A percentile compares a stretch with the other conserved stretches of the same genome.
Evolutionary conservation across 2,888 invertebrate species (phyloP).

Genomic region (Thymelicus acteon): DNA sequence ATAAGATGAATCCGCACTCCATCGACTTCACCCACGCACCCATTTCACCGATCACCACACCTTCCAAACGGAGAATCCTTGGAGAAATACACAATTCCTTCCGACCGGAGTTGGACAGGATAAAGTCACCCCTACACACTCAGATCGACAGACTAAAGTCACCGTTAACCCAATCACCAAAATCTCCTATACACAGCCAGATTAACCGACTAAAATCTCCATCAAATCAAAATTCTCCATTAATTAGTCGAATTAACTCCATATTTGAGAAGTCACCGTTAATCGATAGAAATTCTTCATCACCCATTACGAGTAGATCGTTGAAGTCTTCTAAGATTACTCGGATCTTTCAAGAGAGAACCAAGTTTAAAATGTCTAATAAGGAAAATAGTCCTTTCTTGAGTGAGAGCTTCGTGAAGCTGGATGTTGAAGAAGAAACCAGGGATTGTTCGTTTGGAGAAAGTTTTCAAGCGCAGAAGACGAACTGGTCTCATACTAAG

Average conservation of each 20-base stretch:
- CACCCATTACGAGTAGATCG: conserved; percentile 47
- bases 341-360: conserved; percentile 68
- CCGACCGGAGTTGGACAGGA: conserved; percentile 40
- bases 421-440: conserved; percentile 72
- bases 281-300: conserved; percentile 45
- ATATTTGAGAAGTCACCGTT: conserved; percentile 48
- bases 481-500: conserved; percentile 64
- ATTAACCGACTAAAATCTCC: conserved; percentile 3
- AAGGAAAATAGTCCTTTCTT: conserved; percentile 63
- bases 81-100: conserved; percentile 59
- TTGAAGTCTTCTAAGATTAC: conserved; percentile 55
- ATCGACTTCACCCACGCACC: conserved; percentile 66
- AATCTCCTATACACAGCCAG: conserved; percentile 37
- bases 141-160: conserved; percentile 56
- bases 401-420: conserved; percentile 59
- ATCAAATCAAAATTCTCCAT: not conserved
- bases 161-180: conserved; percentile 37
- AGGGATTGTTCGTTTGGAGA: conserved; percentile 68
- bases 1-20: conserved; percentile 73
- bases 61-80: conserved; percentile 64
- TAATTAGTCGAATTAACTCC: not conserved
- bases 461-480: conserved; percentile 49
- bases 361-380: conserved; percentile 66
- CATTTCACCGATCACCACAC: conserved; percentile 55
- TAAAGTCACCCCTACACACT: conserved; percentile 51